phyloP scores from a whole-genome alignment of 2,113 vertebrate species.

The Otolemur garnettii region DNA sequence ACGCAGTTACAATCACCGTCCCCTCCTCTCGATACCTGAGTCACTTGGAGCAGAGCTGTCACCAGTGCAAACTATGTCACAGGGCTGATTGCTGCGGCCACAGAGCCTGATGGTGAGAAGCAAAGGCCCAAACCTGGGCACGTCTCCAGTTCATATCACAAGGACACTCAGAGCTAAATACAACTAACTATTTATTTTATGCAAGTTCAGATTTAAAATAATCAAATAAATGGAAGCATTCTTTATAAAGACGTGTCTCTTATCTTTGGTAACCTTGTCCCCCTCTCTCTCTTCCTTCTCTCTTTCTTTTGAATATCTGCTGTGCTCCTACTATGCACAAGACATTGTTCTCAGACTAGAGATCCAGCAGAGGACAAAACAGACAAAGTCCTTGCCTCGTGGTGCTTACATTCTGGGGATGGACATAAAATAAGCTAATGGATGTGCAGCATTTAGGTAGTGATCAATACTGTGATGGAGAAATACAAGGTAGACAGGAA shows the following conservation, averaged over 20 bases:
- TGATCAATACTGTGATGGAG: background rate
- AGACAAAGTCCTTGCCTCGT: background rate
- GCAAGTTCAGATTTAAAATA: slow-evolving; percentile 63
- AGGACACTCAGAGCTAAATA: background rate
- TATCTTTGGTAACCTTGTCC: background rate
- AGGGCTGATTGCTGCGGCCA: background rate
- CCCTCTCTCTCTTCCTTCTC: background rate
- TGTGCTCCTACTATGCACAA: background rate
- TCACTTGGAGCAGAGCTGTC: background rate
- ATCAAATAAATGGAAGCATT: slow-evolving; percentile 67
- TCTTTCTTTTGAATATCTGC: background rate
- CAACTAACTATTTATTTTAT: slow-evolving; percentile 27
- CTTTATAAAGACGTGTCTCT: slow-evolving; percentile 64
- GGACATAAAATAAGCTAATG: background rate
- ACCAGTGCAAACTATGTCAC: background rate
- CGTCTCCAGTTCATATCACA: background rate
- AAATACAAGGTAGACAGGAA: background rate
- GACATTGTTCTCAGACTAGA: background rate
- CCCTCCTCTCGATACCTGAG: background rate
- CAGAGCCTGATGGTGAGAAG: background rate
- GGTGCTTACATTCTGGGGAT: background rate
- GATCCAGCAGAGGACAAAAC: background rate
- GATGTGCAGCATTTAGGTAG: background rate
- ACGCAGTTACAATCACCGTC: background rate
- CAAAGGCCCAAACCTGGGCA: background rate